A percentile compares a stretch with the other conserved stretches of the same genome.
phyloP scores from a whole-genome alignment of 2,797 vertebrate species.

The Crocodylus rhombifer region DNA sequence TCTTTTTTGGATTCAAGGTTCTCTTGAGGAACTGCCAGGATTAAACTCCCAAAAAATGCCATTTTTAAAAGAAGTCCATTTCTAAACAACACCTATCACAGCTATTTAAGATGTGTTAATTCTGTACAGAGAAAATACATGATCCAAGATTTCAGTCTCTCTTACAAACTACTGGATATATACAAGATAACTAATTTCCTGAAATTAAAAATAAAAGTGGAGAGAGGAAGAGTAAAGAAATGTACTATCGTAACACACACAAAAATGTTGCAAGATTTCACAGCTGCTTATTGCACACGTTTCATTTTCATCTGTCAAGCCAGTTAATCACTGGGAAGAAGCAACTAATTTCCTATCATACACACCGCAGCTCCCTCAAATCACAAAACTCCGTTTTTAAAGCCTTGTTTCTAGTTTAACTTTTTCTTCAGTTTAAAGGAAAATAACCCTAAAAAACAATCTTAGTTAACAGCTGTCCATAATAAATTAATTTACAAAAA shows the following conservation, averaged over 20 bases:
- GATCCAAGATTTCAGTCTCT: background rate
- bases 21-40: background rate
- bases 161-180: background rate
- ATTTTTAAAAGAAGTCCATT: background rate
- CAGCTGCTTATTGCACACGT: background rate
- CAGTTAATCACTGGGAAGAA: background rate
- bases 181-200: background rate
- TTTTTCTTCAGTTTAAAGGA: background rate
- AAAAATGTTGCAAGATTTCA: background rate
- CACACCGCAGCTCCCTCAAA: background rate
- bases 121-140: background rate
- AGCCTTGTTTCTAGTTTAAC: slow-evolving; percentile 5
- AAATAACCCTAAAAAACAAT: background rate
- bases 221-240: too few species aligned
- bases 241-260: too few species aligned
- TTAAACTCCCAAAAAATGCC: background rate
- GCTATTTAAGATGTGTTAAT: background rate
- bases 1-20: background rate
- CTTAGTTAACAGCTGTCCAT: slow-evolving; percentile 2
- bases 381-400: background rate
- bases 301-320: background rate
- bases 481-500: background rate
- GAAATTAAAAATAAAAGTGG: too few species aligned
- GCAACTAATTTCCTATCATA: background rate
- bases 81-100: background rate